Conservation (phyloP, 2,888 invertebrate genomes). For the Trichogramma evanescens region DNA sequence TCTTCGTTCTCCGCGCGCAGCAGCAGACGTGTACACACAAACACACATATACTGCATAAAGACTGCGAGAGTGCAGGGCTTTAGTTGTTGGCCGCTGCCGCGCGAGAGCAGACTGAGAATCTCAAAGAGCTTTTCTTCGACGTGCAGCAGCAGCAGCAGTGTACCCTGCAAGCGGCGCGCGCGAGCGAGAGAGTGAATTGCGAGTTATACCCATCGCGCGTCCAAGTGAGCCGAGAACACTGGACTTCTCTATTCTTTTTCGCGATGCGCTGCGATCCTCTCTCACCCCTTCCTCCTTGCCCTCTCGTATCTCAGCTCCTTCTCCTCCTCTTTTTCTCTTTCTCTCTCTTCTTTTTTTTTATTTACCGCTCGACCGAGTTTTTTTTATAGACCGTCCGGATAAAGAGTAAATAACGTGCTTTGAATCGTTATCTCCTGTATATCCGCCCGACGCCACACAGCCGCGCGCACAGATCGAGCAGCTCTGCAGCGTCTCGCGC, state of each 20-base stretch:
- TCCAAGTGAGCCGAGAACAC: too few relatives aligned
- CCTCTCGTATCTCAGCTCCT: not conserved
- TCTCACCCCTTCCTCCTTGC: not conserved
- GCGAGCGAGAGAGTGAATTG: too few relatives aligned
- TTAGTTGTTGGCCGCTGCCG: not conserved
- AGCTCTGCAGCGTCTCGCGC: not conserved
- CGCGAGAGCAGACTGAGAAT: not conserved
- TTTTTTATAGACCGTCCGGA: not conserved
- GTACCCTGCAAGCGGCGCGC: too few relatives aligned
- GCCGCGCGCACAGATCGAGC: not conserved
- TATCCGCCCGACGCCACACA: not conserved
- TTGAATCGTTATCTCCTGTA: not conserved
- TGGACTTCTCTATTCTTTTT: too few relatives aligned
- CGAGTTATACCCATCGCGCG: too few relatives aligned
- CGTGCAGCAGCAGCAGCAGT: too few relatives aligned
- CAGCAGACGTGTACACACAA: too few relatives aligned
- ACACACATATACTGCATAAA: too few relatives aligned
- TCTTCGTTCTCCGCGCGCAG: conserved; percentile 1
- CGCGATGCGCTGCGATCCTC: too few relatives aligned
- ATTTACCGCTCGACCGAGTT: too few relatives aligned
- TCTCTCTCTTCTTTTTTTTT: not conserved
- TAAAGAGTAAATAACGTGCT: conserved; percentile 3
- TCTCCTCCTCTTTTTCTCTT: not conserved
- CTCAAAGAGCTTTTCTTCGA: conserved; percentile 6
- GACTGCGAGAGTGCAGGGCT: too few relatives aligned